Conservation (phyloP, 1,140 invertebrate genomes). For the Tetragnatha versicolor region DNA sequence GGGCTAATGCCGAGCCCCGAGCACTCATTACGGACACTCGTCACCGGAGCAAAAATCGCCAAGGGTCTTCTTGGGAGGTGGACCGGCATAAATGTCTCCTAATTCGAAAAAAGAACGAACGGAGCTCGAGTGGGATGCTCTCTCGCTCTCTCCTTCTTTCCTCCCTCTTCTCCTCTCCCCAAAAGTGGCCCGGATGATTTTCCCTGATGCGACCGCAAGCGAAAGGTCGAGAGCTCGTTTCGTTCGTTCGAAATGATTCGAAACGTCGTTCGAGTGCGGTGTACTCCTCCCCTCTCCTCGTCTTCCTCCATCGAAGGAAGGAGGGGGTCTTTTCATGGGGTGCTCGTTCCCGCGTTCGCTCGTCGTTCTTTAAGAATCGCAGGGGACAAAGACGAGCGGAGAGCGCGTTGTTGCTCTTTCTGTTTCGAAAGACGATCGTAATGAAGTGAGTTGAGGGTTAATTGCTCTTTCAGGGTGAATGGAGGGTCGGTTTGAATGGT, state of each 20-base stretch:
- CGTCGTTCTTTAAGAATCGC: no score
- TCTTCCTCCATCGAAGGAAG: not conserved
- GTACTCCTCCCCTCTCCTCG: not conserved
- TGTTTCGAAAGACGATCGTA: no score
- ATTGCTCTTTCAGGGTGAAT: no score
- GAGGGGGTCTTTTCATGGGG: slow-evolving; percentile 2
- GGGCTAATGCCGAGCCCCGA: not conserved
- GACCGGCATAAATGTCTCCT: slow-evolving; percentile 5
- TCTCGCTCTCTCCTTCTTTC: not conserved
- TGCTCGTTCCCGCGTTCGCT: no score
- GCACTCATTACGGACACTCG: slow-evolving; percentile 31
- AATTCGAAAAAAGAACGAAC: not conserved
- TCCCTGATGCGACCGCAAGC: no score
- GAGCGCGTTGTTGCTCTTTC: no score
- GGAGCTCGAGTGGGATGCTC: not conserved
- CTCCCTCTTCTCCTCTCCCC: not conserved
- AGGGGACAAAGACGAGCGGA: no score
- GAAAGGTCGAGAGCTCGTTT: no score
- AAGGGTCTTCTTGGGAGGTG: not conserved
- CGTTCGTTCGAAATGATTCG: no score
- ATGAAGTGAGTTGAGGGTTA: no score
- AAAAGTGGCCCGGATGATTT: no score
- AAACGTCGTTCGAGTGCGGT: not conserved
- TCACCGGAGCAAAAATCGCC: slow-evolving; percentile 13
- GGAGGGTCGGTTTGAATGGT: no score